Conservation (phyloP, 2,797 vertebrate genomes). For the Hirundo rustica region DNA sequence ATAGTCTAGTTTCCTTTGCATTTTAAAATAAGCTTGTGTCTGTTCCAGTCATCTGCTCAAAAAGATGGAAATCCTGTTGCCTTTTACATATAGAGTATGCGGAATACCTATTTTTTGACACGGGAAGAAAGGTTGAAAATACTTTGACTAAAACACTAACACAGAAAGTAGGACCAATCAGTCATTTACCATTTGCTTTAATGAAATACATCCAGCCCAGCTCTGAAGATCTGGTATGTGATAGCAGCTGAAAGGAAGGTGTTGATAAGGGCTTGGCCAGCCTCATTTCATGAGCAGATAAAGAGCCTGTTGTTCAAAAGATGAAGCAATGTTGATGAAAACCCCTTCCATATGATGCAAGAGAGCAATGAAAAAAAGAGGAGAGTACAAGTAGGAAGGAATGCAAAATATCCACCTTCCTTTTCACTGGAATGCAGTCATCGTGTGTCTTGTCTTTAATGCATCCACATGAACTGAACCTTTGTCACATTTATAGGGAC, state of each 20-base stretch:
- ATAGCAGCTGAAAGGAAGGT: not conserved
- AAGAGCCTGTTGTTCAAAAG: not conserved
- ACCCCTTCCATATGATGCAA: not conserved
- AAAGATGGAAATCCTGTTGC: not conserved
- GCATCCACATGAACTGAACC: not conserved
- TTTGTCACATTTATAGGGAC: rapidly evolving
- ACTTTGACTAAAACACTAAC: not conserved
- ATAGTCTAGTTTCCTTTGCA: not conserved
- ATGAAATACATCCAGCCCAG: not conserved
- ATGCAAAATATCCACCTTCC: not conserved
- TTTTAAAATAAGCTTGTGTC: not conserved
- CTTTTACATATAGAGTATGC: not conserved
- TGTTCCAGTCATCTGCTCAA: not conserved
- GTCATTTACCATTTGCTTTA: not conserved
- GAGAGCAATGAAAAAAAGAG: not conserved
- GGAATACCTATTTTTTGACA: not conserved
- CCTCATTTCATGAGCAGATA: not conserved
- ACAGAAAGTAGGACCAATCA: not conserved
- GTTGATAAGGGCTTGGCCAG: not conserved
- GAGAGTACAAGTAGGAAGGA: not conserved
- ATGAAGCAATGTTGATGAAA: not conserved
- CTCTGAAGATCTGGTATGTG: not conserved
- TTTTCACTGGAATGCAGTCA: not conserved
- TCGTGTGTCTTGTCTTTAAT: not conserved
- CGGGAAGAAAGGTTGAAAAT: not conserved